These are phyloP conservation scores for Drosophila neotestacea DNA, from an alignment of 2,888 invertebrate species.

Conservation along the genomic window DNA sequence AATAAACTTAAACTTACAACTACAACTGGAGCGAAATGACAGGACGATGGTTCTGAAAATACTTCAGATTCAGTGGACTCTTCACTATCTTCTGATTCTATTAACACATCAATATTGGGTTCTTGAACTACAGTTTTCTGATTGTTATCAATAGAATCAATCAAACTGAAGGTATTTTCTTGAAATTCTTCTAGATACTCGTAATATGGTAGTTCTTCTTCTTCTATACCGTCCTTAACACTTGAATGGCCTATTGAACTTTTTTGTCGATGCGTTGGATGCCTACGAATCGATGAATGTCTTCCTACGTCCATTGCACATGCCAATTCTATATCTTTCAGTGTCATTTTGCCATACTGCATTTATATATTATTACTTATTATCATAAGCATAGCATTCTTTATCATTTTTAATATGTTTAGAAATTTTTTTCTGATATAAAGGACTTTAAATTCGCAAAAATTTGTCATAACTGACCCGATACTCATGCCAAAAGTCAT, in stretches of 20 bases:
- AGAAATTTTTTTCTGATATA: neutral
- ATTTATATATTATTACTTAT: neutral
- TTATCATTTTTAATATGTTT: neutral
- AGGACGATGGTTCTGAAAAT: neutral
- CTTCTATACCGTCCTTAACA: neutral
- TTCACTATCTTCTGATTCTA: neutral
- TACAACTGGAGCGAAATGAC: neutral
- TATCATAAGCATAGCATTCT: too few species aligned
- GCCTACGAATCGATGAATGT: neutral
- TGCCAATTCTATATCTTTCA: constrained; percentile 11
- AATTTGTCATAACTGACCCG: too few species aligned
- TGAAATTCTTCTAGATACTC: neutral
- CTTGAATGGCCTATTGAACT: neutral
- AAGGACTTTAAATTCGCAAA: too few species aligned
- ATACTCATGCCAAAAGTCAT: too few species aligned
- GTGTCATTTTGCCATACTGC: constrained; percentile 23
- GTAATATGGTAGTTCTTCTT: neutral
- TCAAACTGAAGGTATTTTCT: neutral
- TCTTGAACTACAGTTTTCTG: neutral
- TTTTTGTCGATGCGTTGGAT: neutral
- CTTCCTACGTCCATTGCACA: constrained; percentile 1
- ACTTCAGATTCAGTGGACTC: constrained; percentile 30
- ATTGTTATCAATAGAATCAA: neutral
- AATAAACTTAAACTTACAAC: neutral
- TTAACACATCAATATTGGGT: neutral